Conservation (phyloP, 2,797 vertebrate genomes). For the Micropoecilia bifurca region DNA sequence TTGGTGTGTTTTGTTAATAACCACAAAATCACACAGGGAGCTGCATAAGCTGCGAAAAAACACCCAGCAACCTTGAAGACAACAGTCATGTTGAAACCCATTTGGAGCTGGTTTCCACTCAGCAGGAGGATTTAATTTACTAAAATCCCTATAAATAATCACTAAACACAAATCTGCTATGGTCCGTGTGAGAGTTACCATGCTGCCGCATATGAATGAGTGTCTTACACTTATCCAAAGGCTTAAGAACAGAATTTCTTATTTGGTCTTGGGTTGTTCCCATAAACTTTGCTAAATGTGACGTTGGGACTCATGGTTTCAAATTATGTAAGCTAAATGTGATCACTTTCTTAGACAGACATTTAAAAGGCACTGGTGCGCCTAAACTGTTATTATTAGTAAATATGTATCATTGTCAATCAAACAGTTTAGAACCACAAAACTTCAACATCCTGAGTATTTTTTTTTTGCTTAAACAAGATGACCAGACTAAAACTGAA, state of each 20-base stretch:
- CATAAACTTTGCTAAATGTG: background rate
- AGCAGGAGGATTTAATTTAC: background rate
- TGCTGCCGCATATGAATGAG: background rate
- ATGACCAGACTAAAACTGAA: background rate
- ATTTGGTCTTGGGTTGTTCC: background rate
- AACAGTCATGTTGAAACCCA: background rate
- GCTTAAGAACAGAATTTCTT: background rate
- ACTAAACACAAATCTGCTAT: background rate
- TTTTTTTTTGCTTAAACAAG: background rate
- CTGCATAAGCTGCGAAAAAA: background rate
- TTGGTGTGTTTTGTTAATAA: conserved; percentile 4
- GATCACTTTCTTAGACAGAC: background rate
- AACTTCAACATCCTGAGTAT: background rate
- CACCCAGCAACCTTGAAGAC: background rate
- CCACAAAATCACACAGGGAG: conserved; percentile 1
- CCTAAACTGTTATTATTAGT: background rate
- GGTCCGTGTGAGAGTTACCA: background rate
- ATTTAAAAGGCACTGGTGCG: background rate
- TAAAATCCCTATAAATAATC: background rate
- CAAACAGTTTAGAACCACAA: background rate
- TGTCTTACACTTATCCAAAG: background rate
- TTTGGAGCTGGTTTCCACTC: background rate
- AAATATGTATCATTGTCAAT: background rate
- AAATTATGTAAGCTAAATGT: background rate
- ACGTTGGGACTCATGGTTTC: background rate